These are phyloP conservation scores for Momotus momota DNA, from an alignment of 2,797 vertebrate genomes.

Conservation along the genomic window DNA sequence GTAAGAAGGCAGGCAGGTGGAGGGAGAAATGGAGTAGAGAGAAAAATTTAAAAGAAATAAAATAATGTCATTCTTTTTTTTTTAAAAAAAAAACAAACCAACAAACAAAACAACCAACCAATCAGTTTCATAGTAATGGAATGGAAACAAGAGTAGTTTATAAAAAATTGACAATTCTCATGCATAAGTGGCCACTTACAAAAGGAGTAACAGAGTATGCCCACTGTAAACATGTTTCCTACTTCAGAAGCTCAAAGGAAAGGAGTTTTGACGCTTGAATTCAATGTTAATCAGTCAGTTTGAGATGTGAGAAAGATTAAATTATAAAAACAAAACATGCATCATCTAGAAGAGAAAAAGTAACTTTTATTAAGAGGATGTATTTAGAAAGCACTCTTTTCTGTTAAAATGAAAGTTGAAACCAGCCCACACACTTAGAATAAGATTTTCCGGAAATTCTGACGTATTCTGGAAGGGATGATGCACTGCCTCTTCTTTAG, in stretches of 20 bases:
- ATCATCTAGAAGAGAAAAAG: not conserved
- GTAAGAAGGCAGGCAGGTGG: not conserved
- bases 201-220: not conserved
- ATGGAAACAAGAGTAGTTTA: not conserved
- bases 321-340: not conserved
- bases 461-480: not conserved
- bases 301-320: not conserved
- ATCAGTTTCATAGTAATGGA: not conserved
- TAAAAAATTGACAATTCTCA: not conserved
- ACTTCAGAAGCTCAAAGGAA: not conserved
- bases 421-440: not conserved
- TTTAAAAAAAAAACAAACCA: no score
- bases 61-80: not conserved
- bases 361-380: not conserved
- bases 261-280: not conserved
- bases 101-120: no score
- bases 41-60: not conserved
- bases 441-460: not conserved
- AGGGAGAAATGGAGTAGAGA: not conserved
- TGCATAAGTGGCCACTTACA: not conserved
- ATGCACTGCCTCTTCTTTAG: not conserved
- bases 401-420: not conserved
- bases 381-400: not conserved
- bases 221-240: not conserved
- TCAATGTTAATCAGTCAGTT: not conserved